Conservation (phyloP, 2,888 invertebrate genomes). For the Atherix ibis region DNA sequence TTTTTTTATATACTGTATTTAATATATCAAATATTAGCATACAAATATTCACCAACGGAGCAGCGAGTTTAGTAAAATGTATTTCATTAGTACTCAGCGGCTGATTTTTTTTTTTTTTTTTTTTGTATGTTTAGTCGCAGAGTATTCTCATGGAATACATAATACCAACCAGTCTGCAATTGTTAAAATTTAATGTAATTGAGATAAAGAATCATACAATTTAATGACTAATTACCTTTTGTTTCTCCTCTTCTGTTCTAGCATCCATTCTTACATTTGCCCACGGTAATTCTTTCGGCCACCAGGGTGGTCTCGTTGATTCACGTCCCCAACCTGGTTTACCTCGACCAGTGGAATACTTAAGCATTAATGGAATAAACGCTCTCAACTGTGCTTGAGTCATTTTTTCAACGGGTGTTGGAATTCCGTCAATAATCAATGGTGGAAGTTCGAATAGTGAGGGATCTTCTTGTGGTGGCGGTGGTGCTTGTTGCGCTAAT, state of each 20-base stretch:
- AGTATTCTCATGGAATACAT: no score
- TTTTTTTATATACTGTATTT: no score
- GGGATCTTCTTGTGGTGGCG: constrained; percentile 65
- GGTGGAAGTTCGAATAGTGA: constrained; percentile 90
- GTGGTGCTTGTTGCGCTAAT: constrained; percentile 82
- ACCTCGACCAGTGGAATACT: constrained; percentile 90
- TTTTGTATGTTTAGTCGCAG: no score
- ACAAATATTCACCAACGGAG: no score
- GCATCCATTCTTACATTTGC: constrained; percentile 97
- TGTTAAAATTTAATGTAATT: no score
- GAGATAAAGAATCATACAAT: no score
- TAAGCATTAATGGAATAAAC: constrained; percentile 94
- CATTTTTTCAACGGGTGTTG: constrained; percentile 98
- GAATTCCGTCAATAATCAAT: constrained; percentile 91
- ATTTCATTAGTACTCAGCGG: no score
- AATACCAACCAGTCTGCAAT: no score
- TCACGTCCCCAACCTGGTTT: constrained; percentile 97
- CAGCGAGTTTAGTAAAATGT: no score
- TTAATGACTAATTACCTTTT: constrained; percentile 57
- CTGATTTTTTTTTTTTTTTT: no score
- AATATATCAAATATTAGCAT: no score
- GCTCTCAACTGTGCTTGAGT: constrained; percentile 93
- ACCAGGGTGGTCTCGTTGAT: constrained; percentile 92
- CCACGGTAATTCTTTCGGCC: constrained; percentile 97
- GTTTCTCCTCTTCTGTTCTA: constrained; percentile 88